Evolutionary conservation across 2,113 vertebrate genomes (phyloP).

Genomic region (Nibea coibor): DNA sequence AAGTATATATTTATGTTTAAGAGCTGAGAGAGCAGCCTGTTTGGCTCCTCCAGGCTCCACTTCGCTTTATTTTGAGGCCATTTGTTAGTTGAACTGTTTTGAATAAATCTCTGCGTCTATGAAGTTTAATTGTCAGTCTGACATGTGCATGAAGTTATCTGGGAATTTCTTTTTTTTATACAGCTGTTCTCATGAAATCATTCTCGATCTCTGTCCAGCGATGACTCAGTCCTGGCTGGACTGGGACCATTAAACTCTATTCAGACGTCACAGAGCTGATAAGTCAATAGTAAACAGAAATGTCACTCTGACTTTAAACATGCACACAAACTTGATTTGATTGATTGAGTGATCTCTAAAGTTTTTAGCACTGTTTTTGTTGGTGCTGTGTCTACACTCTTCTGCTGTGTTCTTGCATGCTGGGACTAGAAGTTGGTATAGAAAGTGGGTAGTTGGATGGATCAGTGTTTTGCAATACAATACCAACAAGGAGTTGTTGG

Average conservation of each 20-base stretch:
- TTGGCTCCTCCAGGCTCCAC: not conserved
- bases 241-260: conserved; percentile 29
- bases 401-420: no score
- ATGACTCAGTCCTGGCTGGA: conserved; percentile 31
- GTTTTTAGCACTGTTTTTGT: no score
- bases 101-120: not conserved
- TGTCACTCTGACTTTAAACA: not conserved
- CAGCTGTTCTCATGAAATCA: conserved; percentile 30
- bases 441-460: not conserved
- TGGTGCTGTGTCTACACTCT: no score
- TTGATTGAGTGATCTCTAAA: no score
- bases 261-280: conserved; percentile 36
- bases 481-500: not conserved
- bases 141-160: conserved; percentile 13
- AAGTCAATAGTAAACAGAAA: conserved; percentile 46
- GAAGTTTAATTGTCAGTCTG: not conserved
- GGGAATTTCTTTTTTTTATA: not conserved
- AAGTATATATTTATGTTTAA: conserved; percentile 30
- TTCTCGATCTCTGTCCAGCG: conserved; percentile 21
- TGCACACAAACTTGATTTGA: not conserved
- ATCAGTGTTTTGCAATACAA: not conserved
- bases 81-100: not conserved
- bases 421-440: not conserved
- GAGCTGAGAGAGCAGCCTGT: conserved; percentile 1
- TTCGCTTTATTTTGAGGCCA: not conserved